Percentiles rank a stretch among this genome's conserved stretches.
Conservation (phyloP, 2,797 vertebrate genomes). For the Gila robusta region DNA sequence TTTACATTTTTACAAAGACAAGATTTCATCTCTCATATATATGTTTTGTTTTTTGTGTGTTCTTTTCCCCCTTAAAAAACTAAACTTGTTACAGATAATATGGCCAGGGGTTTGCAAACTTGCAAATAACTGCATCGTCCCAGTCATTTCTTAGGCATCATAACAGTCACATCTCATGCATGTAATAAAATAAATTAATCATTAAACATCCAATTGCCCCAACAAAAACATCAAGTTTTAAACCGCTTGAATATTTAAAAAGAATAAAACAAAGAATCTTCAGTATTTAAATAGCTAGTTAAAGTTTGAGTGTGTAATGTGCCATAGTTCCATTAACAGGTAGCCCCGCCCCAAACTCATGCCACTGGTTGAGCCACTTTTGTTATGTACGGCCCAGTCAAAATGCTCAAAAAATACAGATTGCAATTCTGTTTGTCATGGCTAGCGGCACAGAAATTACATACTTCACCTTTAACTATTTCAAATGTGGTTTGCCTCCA, state of each 20-base stretch:
- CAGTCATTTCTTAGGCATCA: not conserved
- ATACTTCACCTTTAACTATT: not conserved
- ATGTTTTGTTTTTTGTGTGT: too few relatives aligned
- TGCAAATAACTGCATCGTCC: not conserved
- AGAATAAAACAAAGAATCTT: not conserved
- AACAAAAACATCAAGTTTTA: not conserved
- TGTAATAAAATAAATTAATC: not conserved
- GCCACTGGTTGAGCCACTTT: not conserved
- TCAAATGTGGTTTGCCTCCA: conserved; percentile 2
- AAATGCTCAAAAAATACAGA: not conserved
- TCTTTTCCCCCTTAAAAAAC: too few relatives aligned
- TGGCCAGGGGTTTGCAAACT: not conserved
- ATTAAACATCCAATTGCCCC: not conserved
- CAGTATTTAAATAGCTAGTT: not conserved
- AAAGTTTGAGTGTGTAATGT: not conserved
- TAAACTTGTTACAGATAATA: not conserved
- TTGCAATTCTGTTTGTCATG: not conserved
- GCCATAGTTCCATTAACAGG: not conserved
- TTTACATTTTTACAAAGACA: too few relatives aligned
- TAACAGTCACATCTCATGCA: not conserved
- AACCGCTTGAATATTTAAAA: not conserved
- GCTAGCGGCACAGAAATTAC: not conserved
- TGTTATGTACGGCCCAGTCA: not conserved
- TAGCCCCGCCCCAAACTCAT: not conserved
- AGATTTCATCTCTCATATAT: too few relatives aligned